phyloP scores from a whole-genome alignment of 2,888 invertebrate genomes.

The Eulithis prunata region DNA sequence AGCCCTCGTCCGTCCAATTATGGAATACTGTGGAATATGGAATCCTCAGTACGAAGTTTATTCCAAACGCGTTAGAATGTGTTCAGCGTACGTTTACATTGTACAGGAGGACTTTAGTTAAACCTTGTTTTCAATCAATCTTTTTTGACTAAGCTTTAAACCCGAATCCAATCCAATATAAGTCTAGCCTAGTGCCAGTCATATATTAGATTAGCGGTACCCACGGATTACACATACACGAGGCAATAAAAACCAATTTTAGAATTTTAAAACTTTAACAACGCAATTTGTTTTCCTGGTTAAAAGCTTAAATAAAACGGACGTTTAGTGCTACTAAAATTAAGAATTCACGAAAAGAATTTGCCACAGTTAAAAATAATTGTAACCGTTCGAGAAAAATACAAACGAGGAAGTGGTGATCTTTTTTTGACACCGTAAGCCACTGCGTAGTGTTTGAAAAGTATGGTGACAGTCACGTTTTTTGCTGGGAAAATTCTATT shows the following conservation, averaged over 20 bases:
- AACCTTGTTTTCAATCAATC: too few species aligned
- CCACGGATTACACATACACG: constrained; percentile 46
- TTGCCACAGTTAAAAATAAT: constrained; percentile 32
- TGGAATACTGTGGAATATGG: too few species aligned
- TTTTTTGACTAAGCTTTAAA: too few species aligned
- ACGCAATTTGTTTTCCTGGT: constrained; percentile 42
- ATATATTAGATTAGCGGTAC: constrained; percentile 45
- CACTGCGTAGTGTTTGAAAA: neutral
- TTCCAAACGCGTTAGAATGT: too few species aligned
- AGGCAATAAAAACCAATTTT: constrained; percentile 53
- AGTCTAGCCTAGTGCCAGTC: constrained; percentile 20
- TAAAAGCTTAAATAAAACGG: constrained; percentile 49
- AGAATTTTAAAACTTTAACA: constrained; percentile 41
- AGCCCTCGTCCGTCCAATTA: too few species aligned
- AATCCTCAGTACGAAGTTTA: too few species aligned
- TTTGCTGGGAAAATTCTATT: too few species aligned
- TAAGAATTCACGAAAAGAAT: constrained; percentile 41
- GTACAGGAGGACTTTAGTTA: too few species aligned
- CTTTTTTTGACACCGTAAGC: neutral
- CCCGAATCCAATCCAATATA: too few species aligned
- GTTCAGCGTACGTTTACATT: too few species aligned
- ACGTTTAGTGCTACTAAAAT: constrained; percentile 53
- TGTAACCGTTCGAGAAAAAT: constrained; percentile 3
- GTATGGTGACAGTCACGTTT: too few species aligned
- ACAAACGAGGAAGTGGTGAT: constrained; percentile 7